Conservation (phyloP, 2,797 vertebrate genomes). For the Pangasius djambal region DNA sequence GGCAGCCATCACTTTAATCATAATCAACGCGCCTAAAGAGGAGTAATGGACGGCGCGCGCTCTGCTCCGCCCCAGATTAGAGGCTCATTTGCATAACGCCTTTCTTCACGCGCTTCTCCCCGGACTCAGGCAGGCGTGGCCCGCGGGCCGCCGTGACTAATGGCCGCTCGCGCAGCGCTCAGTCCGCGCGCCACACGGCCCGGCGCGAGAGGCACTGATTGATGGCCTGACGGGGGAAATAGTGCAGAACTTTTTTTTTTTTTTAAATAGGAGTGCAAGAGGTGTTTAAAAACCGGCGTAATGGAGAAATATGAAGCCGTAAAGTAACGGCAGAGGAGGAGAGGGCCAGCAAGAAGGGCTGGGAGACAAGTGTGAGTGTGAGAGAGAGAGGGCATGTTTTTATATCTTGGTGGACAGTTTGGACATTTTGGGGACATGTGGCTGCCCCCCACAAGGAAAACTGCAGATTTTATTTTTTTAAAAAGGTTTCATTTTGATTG, state of each 20-base stretch:
- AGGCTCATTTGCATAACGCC: slow-evolving; percentile 80
- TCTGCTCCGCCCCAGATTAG: slow-evolving; percentile 78
- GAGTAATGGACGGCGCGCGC: slow-evolving; percentile 77
- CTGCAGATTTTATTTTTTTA: not conserved
- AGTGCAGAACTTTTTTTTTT: slow-evolving; percentile 75
- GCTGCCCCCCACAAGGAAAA: not conserved
- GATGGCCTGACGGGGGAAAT: slow-evolving; percentile 77
- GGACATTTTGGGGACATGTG: not conserved
- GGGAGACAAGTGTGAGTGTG: slow-evolving; percentile 53
- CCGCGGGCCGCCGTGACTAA: slow-evolving; percentile 80
- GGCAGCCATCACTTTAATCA: slow-evolving; percentile 79
- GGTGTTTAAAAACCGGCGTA: slow-evolving; percentile 82
- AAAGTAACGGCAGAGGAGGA: slow-evolving; percentile 42
- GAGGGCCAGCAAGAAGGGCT: slow-evolving; percentile 34
- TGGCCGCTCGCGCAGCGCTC: slow-evolving; percentile 67
- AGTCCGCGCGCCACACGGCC: slow-evolving; percentile 63
- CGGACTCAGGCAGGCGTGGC: slow-evolving; percentile 75
- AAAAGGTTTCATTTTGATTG: not conserved
- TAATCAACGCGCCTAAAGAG: slow-evolving; percentile 71
- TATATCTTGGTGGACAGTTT: not conserved
- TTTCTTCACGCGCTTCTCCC: slow-evolving; percentile 76
- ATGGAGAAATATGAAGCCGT: slow-evolving; percentile 75
- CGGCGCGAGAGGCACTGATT: slow-evolving; percentile 76
- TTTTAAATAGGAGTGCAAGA: slow-evolving; percentile 80
- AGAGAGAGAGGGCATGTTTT: not conserved